These are phyloP conservation scores for Bactericera cockerelli DNA, from an alignment of 1,140 invertebrate genomes.

Conservation along the genomic window DNA sequence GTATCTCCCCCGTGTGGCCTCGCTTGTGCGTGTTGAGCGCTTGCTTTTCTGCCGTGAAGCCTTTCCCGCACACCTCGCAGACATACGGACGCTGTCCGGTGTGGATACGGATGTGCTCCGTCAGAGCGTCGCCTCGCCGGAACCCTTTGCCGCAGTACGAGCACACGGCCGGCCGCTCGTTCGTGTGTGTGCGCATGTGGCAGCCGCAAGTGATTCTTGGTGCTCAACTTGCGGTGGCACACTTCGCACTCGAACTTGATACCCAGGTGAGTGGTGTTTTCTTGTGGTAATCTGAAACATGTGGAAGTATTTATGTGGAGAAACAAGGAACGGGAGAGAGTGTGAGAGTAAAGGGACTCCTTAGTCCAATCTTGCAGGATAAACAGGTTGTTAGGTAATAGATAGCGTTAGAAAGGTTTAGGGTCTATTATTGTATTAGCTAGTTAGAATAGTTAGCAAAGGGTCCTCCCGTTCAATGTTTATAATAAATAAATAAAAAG, in stretches of 20 bases:
- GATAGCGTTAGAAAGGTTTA: no score
- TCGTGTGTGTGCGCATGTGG: conserved; percentile 73
- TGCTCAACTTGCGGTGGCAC: conserved; percentile 58
- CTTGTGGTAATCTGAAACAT: conserved; percentile 5
- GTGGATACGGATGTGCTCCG: conserved; percentile 32
- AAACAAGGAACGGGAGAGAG: no score
- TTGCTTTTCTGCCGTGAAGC: conserved; percentile 50
- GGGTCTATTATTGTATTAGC: no score
- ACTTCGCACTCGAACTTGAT: conserved; percentile 45
- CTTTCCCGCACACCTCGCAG: conserved; percentile 37
- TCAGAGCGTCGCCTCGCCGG: conserved; percentile 54
- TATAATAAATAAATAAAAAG: no score
- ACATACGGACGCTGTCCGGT: conserved; percentile 32
- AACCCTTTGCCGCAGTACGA: conserved; percentile 72
- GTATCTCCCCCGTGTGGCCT: conserved; percentile 50
- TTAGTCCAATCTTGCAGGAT: no score
- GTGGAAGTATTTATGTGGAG: no score
- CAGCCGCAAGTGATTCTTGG: conserved; percentile 63
- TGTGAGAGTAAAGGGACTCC: no score
- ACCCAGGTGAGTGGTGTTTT: conserved; percentile 2
- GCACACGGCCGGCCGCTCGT: conserved; percentile 82
- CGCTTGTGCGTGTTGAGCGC: conserved; percentile 53
- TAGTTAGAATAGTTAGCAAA: no score
- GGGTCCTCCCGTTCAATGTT: no score
- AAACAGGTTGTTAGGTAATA: no score